Percentiles rank a stretch among this genome's conserved stretches.
phyloP scores from a whole-genome alignment of 2,888 invertebrate species.

The Lasiommata megera region DNA sequence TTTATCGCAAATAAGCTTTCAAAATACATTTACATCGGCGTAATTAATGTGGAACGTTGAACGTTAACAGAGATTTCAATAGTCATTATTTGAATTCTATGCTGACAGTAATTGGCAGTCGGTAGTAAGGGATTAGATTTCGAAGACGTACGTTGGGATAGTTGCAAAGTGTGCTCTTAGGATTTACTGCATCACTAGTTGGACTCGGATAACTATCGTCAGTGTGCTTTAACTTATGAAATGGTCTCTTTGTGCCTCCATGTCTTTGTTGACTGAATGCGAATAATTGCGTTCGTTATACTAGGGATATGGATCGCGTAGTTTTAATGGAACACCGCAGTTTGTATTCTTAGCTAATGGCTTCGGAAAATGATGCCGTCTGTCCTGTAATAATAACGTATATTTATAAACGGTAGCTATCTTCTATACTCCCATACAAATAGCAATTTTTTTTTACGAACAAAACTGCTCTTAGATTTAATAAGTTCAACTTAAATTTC shows the following conservation, averaged over 20 bases:
- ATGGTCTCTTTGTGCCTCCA: slow-evolving; percentile 62
- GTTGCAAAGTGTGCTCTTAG: slow-evolving; percentile 62
- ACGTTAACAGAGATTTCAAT: background rate
- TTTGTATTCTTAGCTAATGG: slow-evolving; percentile 71
- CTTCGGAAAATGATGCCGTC: slow-evolving; percentile 49
- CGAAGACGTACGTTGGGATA: slow-evolving; percentile 52
- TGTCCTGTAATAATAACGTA: slow-evolving; percentile 55
- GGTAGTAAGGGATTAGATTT: slow-evolving; percentile 51
- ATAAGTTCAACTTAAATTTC: no score
- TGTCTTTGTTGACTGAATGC: slow-evolving; percentile 66
- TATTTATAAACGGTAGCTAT: slow-evolving; percentile 12
- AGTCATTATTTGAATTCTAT: slow-evolving; percentile 1
- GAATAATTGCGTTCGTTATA: slow-evolving; percentile 68
- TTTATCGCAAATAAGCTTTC: background rate
- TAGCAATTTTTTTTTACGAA: no score
- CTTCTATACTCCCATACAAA: background rate
- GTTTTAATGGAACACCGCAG: slow-evolving; percentile 63
- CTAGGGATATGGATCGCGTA: slow-evolving; percentile 59
- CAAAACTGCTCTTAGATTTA: no score
- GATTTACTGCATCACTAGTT: slow-evolving; percentile 76
- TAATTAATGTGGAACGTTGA: background rate
- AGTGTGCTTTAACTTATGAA: slow-evolving; percentile 69
- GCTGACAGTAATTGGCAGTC: slow-evolving; percentile 39
- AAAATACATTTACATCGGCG: background rate
- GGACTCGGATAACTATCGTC: slow-evolving; percentile 67